These are phyloP conservation scores for Brachionus rotundiformis DNA, from an alignment of 1,140 invertebrate genomes.

Conservation along the genomic window DNA sequence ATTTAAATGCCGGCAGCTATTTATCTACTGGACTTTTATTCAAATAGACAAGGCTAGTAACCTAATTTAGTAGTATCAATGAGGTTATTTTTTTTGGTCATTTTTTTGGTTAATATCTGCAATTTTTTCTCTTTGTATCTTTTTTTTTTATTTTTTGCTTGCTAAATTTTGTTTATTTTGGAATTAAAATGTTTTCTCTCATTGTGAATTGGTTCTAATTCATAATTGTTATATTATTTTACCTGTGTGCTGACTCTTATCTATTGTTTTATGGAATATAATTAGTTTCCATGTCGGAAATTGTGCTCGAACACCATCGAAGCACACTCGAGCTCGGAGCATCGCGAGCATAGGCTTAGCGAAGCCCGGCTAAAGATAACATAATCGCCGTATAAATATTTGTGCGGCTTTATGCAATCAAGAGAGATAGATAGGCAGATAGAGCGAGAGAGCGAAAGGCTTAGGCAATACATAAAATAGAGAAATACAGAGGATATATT, in stretches of 20 bases:
- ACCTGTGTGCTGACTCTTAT: background rate
- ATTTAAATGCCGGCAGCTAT: background rate
- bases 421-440: background rate
- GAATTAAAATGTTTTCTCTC: background rate
- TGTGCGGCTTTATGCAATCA: background rate
- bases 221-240: background rate
- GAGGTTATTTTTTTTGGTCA: slow-evolving; percentile 5
- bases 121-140: background rate
- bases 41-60: slow-evolving; percentile 13
- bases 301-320: background rate
- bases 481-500: background rate
- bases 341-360: background rate
- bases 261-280: slow-evolving; percentile 9
- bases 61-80: no score
- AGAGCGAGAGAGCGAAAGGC: background rate
- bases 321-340: background rate
- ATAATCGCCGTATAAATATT: background rate
- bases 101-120: background rate
- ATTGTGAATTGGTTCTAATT: background rate
- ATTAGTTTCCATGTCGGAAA: background rate
- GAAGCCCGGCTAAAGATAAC: background rate
- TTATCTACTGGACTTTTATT: slow-evolving; percentile 19
- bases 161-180: background rate
- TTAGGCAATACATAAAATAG: background rate
- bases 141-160: no score